phyloP scores from a whole-genome alignment of 2,113 vertebrate genomes.

The Lamprotornis superbus region DNA sequence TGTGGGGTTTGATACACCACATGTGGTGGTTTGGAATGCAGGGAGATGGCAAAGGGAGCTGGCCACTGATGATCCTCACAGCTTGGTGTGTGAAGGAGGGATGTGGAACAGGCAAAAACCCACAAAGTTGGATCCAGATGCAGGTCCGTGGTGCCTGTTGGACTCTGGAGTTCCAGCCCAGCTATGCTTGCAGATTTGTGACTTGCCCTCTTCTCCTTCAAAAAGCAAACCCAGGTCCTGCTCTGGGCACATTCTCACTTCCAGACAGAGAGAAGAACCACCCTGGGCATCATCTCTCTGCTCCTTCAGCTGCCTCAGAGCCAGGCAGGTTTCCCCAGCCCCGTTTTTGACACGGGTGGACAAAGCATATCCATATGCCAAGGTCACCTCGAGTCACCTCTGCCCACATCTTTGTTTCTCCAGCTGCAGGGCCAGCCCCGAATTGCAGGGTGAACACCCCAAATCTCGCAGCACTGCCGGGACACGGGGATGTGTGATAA shows the following conservation, averaged over 20 bases:
- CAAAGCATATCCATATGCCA: fast-evolving
- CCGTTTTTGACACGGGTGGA: fast-evolving
- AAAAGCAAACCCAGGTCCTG: neutral
- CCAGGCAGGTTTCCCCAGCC: neutral
- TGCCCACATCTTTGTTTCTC: neutral
- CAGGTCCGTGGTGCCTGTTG: fast-evolving
- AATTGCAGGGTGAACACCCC: fast-evolving
- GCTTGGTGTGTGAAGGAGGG: neutral
- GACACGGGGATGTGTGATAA: neutral
- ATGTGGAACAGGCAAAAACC: neutral
- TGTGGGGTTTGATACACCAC: fast-evolving
- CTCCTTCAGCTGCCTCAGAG: neutral
- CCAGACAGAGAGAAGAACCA: neutral
- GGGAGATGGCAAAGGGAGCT: neutral
- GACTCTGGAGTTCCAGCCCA: neutral
- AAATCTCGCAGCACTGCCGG: fast-evolving
- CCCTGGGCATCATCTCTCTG: neutral
- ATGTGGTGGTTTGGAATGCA: neutral
- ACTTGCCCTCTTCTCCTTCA: neutral
- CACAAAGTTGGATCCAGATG: neutral
- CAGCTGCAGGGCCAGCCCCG: neutral
- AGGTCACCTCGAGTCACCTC: neutral
- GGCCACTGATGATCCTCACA: fast-evolving
- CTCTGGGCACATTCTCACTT: neutral
- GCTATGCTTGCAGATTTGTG: neutral